A percentile compares a stretch with the other conserved stretches of the same genome.
phyloP scores from a whole-genome alignment of 2,797 vertebrate genomes.

The Lepidocolaptes lacrymiger region DNA sequence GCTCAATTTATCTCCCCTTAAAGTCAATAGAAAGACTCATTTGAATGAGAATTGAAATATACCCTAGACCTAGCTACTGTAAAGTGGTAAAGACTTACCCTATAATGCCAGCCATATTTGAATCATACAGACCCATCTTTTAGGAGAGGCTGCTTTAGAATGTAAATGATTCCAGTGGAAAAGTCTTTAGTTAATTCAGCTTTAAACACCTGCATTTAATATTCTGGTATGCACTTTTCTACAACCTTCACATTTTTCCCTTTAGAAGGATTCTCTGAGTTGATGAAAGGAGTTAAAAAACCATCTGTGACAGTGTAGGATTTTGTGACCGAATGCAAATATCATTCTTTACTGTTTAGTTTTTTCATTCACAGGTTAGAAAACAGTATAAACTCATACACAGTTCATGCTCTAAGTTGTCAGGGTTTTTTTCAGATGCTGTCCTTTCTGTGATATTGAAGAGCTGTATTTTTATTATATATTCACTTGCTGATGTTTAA shows the following conservation, averaged over 20 bases:
- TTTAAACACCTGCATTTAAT: not conserved
- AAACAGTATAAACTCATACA: not conserved
- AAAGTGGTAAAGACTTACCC: not conserved
- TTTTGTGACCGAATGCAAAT: conserved; percentile 5
- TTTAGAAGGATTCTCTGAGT: not conserved
- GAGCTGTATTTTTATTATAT: not conserved
- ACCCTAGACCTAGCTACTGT: not conserved
- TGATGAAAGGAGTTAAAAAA: conserved; percentile 20
- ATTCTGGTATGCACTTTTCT: conserved; percentile 10
- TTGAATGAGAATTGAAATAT: not conserved
- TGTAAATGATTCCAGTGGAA: not conserved
- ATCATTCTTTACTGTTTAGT: not conserved
- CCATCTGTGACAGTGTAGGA: not conserved
- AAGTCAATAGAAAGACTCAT: not conserved
- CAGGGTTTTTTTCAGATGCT: not conserved
- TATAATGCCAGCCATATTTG: not conserved
- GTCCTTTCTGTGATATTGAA: not conserved
- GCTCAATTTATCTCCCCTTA: not conserved
- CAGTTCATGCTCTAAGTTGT: not conserved
- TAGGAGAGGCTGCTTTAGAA: not conserved
- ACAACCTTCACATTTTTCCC: conserved; percentile 5
- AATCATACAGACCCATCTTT: not conserved
- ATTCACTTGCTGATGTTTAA: not conserved
- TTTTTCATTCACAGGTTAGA: not conserved
- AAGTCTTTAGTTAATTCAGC: not conserved